A percentile compares a stretch with the other conserved stretches of the same genome.
phyloP scores from a whole-genome alignment of 2,797 vertebrate species.

The Artibeus lituratus region DNA sequence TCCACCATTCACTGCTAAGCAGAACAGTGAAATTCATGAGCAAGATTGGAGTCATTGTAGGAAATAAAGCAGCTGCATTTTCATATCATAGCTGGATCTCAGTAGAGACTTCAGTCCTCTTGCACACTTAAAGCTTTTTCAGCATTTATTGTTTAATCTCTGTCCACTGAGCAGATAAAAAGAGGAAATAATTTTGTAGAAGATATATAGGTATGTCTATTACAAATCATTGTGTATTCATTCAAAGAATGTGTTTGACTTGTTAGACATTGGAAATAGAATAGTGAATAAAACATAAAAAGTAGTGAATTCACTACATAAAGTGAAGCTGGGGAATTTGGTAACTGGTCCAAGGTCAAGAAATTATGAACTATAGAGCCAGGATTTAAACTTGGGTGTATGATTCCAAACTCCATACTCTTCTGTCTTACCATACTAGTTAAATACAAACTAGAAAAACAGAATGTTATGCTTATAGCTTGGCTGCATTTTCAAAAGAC shows the following conservation, averaged over 20 bases:
- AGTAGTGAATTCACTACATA: background rate
- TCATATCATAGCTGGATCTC: background rate
- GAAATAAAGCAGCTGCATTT: background rate
- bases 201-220: background rate
- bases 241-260: background rate
- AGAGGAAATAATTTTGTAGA: background rate
- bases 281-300: background rate
- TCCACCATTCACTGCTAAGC: background rate
- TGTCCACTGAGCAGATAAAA: background rate
- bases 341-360: background rate
- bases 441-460: conserved; percentile 23
- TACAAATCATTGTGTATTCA: background rate
- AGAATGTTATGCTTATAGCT: background rate
- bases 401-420: background rate
- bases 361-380: background rate
- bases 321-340: background rate
- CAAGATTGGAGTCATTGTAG: background rate
- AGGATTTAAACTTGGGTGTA: background rate
- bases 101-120: background rate
- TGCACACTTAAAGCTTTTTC: background rate
- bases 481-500: background rate
- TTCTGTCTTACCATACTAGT: background rate
- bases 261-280: background rate
- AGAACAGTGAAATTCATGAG: background rate
- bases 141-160: background rate